These are phyloP conservation scores for Pteronura brasiliensis DNA, from an alignment of 2,113 vertebrate species.

Conservation along the genomic window DNA sequence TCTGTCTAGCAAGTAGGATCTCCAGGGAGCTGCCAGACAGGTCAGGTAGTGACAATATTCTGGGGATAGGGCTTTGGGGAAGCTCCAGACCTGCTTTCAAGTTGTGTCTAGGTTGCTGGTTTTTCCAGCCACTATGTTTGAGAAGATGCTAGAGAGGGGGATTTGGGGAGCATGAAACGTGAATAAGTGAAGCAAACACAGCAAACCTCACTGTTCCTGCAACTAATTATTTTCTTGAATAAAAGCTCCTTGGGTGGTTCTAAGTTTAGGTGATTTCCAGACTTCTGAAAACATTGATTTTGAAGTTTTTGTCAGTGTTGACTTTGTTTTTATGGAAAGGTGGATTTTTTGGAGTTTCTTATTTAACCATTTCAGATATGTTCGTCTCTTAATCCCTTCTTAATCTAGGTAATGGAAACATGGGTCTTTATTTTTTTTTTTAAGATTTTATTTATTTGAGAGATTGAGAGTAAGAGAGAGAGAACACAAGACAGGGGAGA, in stretches of 20 bases:
- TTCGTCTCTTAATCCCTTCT: background rate
- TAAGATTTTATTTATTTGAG: background rate
- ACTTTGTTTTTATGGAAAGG: background rate
- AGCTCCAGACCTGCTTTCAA: background rate
- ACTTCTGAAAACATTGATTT: background rate
- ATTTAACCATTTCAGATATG: background rate
- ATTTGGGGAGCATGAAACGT: background rate
- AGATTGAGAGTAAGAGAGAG: background rate
- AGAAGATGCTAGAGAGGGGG: background rate
- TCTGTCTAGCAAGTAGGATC: background rate
- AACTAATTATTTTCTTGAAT: background rate
- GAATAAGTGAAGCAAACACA: background rate
- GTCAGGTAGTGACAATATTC: background rate
- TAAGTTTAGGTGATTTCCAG: background rate
- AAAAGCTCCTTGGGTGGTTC: background rate
- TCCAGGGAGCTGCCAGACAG: background rate
- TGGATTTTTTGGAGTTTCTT: background rate
- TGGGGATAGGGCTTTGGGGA: rapidly evolving
- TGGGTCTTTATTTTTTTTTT: background rate
- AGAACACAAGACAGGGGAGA: background rate
- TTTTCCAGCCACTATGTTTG: background rate
- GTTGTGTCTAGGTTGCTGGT: background rate
- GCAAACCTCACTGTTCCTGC: background rate
- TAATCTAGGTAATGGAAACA: background rate
- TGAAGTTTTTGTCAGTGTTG: background rate